Evolutionary conservation across 2,113 vertebrate species (phyloP).

Genomic region (Cathartes aura): DNA sequence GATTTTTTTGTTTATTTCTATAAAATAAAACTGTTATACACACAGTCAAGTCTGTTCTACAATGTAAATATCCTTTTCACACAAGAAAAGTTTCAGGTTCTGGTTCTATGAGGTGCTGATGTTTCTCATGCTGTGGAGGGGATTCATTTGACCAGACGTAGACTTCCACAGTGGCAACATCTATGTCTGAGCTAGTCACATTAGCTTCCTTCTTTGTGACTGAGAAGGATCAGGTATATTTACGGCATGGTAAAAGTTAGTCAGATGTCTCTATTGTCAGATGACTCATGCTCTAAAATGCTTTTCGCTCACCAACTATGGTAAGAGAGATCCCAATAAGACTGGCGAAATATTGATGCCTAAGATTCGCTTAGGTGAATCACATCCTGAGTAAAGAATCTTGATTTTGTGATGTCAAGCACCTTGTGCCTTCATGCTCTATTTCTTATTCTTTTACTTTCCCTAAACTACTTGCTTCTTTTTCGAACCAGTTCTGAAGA

Average conservation of each 20-base stretch:
- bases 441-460: not conserved
- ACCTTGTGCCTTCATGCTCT: not conserved
- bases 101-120: not conserved
- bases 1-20: not conserved
- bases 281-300: not conserved
- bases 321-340: not conserved
- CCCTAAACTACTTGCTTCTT: not conserved
- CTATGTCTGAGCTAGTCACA: not conserved
- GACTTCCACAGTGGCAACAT: not conserved
- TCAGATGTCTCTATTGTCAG: not conserved
- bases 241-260: not conserved
- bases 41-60: not conserved
- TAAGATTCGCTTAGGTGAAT: not conserved
- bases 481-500: not conserved
- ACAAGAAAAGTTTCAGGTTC: not conserved
- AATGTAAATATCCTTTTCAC: not conserved
- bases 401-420: not conserved
- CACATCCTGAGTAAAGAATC: not conserved
- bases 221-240: not conserved
- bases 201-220: not conserved
- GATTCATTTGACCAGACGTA: not conserved
- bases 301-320: not conserved
- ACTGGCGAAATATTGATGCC: not conserved
- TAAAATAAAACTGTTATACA: not conserved
- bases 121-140: not conserved